Evolutionary conservation across 30 jellyfish, hydroid and myxozoan species (phyloP), one percentile per base, ranked within the genome.

Genomic region (Aurelia sp.): DNA sequence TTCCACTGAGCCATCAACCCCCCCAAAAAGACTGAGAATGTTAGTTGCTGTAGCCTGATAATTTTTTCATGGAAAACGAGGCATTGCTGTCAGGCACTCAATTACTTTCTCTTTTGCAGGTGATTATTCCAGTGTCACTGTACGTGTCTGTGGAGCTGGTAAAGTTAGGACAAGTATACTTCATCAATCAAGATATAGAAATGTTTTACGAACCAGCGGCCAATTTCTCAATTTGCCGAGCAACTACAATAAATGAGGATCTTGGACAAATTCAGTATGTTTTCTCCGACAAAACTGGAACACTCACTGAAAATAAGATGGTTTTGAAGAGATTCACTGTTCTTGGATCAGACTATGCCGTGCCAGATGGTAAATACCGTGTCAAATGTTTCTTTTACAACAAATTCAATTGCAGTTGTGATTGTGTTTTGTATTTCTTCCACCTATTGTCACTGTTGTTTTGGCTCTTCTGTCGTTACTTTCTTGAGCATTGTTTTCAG

Each of bases 91-190:
- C 22, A 44, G 55, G 13, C 55, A 44, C 3, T 44, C 55, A 44
- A 0, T 13, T 12, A 44, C 15, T 44, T 44, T 44, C 13, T 44
- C 2, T 44, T 44, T 44, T 44, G 55, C 15, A 95, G 98, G 98
- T 90, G 19, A 86, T 95, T 17, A 95, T 95, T 16, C 99, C 99
- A 3, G 94, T 95, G 40, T 90, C 98, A 11, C 81, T 95, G 86
- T 90, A 90, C 69, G 99, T 91, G 15, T 90, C 99, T 12, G 98
- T 95, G 35, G 99, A 95, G 64, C 80, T 95, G 60, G 99, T 95
- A 44, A 95, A 95, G 67, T 89, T 95, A 10, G 98, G 98, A 13
- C 99, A 95, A 77, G 99, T 91, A 31, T 95, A 85, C 71, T 95
- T 95, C 92, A 95, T 95, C 72, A 95, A 90, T 79, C 90, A 83